Evolutionary conservation across 2,888 invertebrate species (phyloP), one percentile per base, ranked within the genome.

Genomic region (Abrostola tripartita): DNA sequence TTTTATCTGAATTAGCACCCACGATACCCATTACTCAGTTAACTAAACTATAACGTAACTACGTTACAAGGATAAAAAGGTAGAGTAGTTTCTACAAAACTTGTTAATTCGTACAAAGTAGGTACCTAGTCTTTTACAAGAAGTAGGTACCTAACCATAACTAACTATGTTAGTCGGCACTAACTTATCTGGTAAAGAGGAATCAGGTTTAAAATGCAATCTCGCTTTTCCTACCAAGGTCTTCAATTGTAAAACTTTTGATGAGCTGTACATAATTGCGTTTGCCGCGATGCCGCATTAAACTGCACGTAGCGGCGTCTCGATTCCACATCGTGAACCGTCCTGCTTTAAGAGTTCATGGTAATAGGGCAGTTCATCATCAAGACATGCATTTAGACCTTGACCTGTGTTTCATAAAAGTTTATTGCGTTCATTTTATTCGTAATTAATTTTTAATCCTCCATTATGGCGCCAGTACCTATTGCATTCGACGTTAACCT

Each of bases 391-490:
- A n/a, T n/a, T n/a, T n/a, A n/a, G n/a, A n/a, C n/a, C n/a, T n/a
- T n/a, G n/a, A n/a, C n/a, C n/a, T n/a, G n/a, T n/a, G n/a, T n/a
- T n/a, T n/a, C n/a, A n/a, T n/a, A n/a, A 38, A 38, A 54, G 12
- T 11, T 41, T 52, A 58, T 50, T 24, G 44, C 41, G 49, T 49
- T 44, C 35, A 24, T 42, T 71, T 52, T 44, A 60, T 62, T 59
- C n/a, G 62, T 56, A 54, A 74, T 76, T 67, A 54, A 65, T 65
- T 71, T 35, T 61, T 60, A 61, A 61, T 68, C 57, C 54, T 38
- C 47, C 44, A 61, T 68, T 71, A 60, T 24, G 44, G 38, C 56
- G 52, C 47, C 9, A 4, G 40, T 40, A 24, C 24, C 24, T 65
- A 57, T 57, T 65, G 35, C 44, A 37, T 47, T 63, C 8, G 52